Base-by-base conservation (phyloP, 2,113 vertebrate species). In the Pluvianellus socialis region DNA sequence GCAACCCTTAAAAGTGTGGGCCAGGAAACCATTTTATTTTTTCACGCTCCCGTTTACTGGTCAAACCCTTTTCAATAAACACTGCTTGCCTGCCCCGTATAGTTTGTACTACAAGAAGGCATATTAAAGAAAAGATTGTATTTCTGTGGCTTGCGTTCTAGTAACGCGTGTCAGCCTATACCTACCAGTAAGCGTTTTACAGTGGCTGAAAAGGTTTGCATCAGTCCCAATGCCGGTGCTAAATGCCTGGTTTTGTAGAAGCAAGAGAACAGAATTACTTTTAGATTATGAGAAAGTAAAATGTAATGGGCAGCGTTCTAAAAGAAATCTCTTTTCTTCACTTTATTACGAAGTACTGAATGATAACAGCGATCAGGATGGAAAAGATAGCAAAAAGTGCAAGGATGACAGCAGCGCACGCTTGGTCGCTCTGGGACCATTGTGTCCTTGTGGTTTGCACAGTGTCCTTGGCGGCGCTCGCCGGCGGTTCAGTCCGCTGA, bases 321-420 rank as follows among this genome's bases (percentile, higher is more conserved):
- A 96, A 97, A 97, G 81, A 96, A 96, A 97, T 55, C 88, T 94
- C 49, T 96, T 99, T 50, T 50, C 49, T 50, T 50, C 98, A 99
- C 98, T 99, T 99, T 96, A 99, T 99, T 97, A 99, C 99, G 71
- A 99, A 99, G 98, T 99, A 99, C 98, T 99, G 99, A 98, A 99
- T 99, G 97, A 99, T 98, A 92, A 99, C 99, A 96, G 99, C 99
- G 95, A 99, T 99, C 97, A 99, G 98, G 97, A 99, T 99, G 98
- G 99, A 99, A 92, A 99, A 99, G 96, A 99, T 97, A 77, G 99
- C 99, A 32, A 99, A 99, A 32, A 99, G 98, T 98, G 98, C 99
- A 93, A 99, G 99, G 98, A 99, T 99, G 97, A 99, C 98, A 55
- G 99, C 99, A 13, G 99, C 99, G 49, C 99, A 99, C 98, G 99